phyloP scores from a whole-genome alignment of 2,888 invertebrate species.

The Mimachlamys varia region DNA sequence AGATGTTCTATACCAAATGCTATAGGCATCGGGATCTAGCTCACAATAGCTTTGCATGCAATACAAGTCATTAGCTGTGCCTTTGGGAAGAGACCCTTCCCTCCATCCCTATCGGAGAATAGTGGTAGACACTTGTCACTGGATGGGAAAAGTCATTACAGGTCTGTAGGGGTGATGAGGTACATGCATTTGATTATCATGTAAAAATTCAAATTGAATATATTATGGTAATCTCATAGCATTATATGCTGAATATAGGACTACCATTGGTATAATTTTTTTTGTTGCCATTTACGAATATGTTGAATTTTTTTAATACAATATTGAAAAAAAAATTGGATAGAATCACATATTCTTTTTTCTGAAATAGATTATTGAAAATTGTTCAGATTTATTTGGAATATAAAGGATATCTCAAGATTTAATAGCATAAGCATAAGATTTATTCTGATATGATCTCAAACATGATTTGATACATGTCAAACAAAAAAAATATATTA shows the following conservation, averaged over 20 bases:
- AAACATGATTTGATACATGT: background rate
- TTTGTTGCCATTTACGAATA: background rate
- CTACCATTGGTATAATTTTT: background rate
- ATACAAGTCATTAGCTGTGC: background rate
- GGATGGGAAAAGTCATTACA: background rate
- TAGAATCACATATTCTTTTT: background rate
- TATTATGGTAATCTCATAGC: background rate
- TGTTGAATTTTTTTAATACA: background rate
- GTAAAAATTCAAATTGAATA: background rate
- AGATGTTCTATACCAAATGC: background rate
- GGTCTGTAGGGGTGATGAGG: background rate
- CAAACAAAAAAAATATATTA: background rate
- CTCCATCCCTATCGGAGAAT: background rate
- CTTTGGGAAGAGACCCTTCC: background rate
- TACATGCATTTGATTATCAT: background rate
- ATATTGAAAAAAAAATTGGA: background rate
- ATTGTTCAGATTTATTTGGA: background rate
- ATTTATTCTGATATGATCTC: slow-evolving; percentile 6
- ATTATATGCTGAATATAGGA: background rate
- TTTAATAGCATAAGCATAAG: background rate
- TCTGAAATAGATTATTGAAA: background rate
- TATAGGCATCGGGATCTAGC: background rate
- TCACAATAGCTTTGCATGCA: background rate
- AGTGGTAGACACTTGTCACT: background rate
- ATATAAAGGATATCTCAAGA: background rate